Evolutionary conservation across 2,113 vertebrate species (phyloP), one percentile per base, ranked within the genome.

Genomic region (Lota lota): DNA sequence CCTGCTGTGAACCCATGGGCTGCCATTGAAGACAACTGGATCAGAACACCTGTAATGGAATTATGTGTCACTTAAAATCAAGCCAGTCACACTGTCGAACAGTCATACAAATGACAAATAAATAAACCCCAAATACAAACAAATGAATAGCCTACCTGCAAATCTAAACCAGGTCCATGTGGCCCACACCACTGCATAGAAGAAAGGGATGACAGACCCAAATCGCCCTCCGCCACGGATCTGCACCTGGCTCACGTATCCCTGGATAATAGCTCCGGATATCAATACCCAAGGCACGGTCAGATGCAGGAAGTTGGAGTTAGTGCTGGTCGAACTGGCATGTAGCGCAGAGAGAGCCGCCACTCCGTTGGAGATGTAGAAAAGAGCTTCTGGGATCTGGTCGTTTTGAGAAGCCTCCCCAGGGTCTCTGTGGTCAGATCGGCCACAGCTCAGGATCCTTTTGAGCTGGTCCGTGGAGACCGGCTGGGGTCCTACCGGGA

Each of bases 101-200:
- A n/a, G n/a, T n/a, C n/a, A n/a, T 28, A 4, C 28, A 28, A 28
- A 28, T 5, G 6, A 47, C 12, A 10, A 47, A 47, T 14, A 47
- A 47, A 47, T 14, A 47, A 47, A 47, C 7, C 40, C 40, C 28
- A 28, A 47, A 47, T 1, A 47, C 40, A 47, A 47, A 47, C 40
- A 10, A 47, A 2, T 20, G n/a, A 53, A 2, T 18, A 16, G 74
- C 15, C 19, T 11, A 96, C 95, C 94, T 93, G 93, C 90, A 82
- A 95, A 91, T 7, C 93, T 91, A 70, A 94, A 94, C 94, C 95
- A 96, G 40, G 90, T 88, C 95, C 94, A 97, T 0, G 86, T 92
- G 22, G 90, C 94, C 95, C 95, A 97, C 22, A 95, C 81, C 28
- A 80, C 91, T 4, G 88, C 84, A 6, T 94, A 96, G 79, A 92